phyloP scores from a whole-genome alignment of 2,797 vertebrate genomes.

The Enteromius afrohamiltoni region DNA sequence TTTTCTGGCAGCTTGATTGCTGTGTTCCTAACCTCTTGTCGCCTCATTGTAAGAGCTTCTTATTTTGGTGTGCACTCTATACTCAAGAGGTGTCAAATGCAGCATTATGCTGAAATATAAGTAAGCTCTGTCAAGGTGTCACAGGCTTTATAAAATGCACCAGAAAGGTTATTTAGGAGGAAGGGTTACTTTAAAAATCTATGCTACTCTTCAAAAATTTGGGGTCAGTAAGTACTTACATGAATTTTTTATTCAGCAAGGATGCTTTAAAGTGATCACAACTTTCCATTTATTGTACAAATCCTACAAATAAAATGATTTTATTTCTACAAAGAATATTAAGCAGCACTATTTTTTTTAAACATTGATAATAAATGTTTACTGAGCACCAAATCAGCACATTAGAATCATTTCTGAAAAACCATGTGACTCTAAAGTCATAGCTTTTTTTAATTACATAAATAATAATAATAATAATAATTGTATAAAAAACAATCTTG shows the following conservation, averaged over 20 bases:
- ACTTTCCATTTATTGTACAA: background rate
- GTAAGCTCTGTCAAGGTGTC: background rate
- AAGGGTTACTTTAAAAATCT: background rate
- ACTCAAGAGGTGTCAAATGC: background rate
- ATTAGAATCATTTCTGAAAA: background rate
- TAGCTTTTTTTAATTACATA: background rate
- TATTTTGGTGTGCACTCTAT: background rate
- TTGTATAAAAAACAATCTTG: too few species aligned
- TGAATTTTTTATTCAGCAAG: background rate
- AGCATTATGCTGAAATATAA: background rate
- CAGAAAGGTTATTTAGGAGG: background rate
- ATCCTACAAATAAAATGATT: background rate
- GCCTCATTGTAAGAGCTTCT: background rate
- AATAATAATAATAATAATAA: too few species aligned
- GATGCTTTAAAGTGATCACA: background rate
- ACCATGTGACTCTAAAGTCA: background rate
- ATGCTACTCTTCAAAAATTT: background rate
- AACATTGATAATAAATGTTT: background rate
- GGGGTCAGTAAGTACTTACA: background rate
- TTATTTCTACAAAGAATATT: background rate
- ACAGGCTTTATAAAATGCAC: background rate
- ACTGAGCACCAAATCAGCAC: background rate
- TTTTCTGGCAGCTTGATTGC: slow-evolving; percentile 28
- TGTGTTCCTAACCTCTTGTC: slow-evolving; percentile 27
- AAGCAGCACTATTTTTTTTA: background rate